phyloP scores from a whole-genome alignment of 2,888 invertebrate species.

The Drosophila paramelanica region DNA sequence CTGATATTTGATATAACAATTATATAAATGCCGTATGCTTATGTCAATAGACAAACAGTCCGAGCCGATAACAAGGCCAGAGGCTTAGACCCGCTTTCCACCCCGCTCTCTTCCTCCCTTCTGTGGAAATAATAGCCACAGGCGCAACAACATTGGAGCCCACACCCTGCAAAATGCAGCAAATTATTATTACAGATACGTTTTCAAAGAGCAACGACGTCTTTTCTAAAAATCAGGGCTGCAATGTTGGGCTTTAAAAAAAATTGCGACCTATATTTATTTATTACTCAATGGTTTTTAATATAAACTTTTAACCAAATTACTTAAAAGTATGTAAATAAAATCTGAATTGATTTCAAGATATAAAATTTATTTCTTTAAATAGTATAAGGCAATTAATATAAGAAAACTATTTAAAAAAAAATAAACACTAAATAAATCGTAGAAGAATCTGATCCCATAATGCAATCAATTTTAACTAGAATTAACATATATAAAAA shows the following conservation, averaged over 20 bases:
- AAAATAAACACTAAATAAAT: not conserved
- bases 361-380: no score
- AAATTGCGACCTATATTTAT: no score
- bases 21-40: constrained; percentile 71
- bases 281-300: no score
- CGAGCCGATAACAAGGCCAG: constrained; percentile 57
- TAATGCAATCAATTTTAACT: no score
- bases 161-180: constrained; percentile 14
- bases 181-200: constrained; percentile 55
- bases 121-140: constrained; percentile 29
- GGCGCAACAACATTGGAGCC: constrained; percentile 29
- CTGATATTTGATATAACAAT: constrained; percentile 76
- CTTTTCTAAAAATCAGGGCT: constrained; percentile 27
- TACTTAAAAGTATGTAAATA: no score
- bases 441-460: no score
- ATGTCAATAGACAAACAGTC: constrained; percentile 66
- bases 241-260: not conserved
- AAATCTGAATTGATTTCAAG: no score
- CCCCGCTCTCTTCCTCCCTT: not conserved
- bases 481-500: no score
- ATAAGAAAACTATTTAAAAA: not conserved
- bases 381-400: no score
- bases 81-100: constrained; percentile 16
- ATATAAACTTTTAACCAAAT: no score
- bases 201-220: constrained; percentile 33